Percentiles rank a stretch among this genome's conserved stretches.
Evolutionary conservation across 2,797 vertebrate genomes (phyloP).

Genomic region (Anisognathus igniventris): DNA sequence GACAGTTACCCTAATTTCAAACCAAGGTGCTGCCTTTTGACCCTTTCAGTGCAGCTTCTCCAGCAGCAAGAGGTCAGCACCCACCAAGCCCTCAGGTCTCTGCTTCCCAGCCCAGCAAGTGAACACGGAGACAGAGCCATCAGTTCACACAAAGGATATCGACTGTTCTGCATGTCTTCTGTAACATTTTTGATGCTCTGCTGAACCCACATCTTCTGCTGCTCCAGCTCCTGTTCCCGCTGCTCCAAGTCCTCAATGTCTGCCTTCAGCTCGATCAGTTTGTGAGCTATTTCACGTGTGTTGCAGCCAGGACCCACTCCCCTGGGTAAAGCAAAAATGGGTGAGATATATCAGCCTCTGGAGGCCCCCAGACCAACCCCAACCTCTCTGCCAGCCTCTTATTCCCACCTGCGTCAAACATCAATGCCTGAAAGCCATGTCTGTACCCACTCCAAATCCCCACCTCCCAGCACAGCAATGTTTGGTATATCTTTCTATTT

Average conservation of each 20-base stretch:
- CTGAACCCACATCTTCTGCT: conserved; percentile 97
- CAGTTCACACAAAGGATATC: conserved; percentile 86
- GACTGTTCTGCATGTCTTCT: conserved; percentile 93
- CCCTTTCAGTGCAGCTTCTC: neutral
- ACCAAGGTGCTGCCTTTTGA: neutral
- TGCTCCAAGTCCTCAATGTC: conserved; percentile 93
- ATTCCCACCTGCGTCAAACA: neutral
- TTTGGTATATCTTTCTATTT: neutral
- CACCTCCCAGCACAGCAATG: neutral
- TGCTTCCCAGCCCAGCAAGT: neutral
- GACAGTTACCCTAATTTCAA: neutral
- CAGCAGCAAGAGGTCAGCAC: neutral
- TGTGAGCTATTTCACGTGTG: conserved; percentile 96
- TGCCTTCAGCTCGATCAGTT: conserved; percentile 94
- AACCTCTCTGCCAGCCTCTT: neutral
- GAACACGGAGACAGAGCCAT: fast-evolving
- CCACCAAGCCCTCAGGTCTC: neutral
- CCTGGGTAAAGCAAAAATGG: conserved; percentile 63
- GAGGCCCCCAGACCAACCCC: neutral
- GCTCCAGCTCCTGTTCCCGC: conserved; percentile 91
- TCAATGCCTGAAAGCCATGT: neutral
- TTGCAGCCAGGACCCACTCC: conserved; percentile 97
- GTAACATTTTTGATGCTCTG: conserved; percentile 98
- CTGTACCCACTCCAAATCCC: neutral
- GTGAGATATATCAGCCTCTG: neutral